A percentile compares a stretch with the other conserved stretches of the same genome.
Evolutionary conservation across 1,140 invertebrate species (phyloP).

Genomic region (Drosophila pseudoananassae): DNA sequence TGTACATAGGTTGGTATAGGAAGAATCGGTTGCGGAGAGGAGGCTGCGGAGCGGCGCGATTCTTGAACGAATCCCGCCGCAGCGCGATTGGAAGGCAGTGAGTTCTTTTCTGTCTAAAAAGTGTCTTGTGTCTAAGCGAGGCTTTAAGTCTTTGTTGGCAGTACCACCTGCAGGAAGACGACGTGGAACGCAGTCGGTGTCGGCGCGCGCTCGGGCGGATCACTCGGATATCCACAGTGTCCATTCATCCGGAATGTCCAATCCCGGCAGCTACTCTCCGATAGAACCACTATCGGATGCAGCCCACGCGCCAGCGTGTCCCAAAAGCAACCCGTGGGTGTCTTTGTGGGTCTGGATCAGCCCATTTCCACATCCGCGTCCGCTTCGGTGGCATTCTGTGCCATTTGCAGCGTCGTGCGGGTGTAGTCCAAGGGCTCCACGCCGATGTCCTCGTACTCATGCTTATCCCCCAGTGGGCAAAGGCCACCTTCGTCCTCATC

Average conservation of each 20-base stretch:
- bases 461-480: conserved; percentile 49
- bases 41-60: conserved; percentile 49
- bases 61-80: conserved; percentile 52
- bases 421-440: conserved; percentile 71
- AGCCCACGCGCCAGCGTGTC: conserved; percentile 67
- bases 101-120: conserved; percentile 55
- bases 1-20: conserved; percentile 74
- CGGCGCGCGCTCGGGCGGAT: conserved; percentile 20
- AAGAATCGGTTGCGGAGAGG: conserved; percentile 67
- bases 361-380: conserved; percentile 65
- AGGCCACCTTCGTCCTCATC: conserved; percentile 45
- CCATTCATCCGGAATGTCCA: conserved; percentile 22
- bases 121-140: conserved; percentile 61
- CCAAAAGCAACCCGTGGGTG: conserved; percentile 54
- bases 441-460: conserved; percentile 68
- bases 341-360: conserved; percentile 48
- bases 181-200: conserved; percentile 49
- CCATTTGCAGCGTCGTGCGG: conserved; percentile 63
- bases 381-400: conserved; percentile 43
- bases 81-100: conserved; percentile 70
- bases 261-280: conserved; percentile 13
- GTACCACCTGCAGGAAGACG: conserved; percentile 48
- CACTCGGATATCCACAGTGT: conserved; percentile 24
- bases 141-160: conserved; percentile 76
- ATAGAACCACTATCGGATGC: conserved; percentile 6